These are phyloP conservation scores for Trichomalopsis sarcophagae DNA, from an alignment of 1,140 invertebrate species.

Conservation along the genomic window DNA sequence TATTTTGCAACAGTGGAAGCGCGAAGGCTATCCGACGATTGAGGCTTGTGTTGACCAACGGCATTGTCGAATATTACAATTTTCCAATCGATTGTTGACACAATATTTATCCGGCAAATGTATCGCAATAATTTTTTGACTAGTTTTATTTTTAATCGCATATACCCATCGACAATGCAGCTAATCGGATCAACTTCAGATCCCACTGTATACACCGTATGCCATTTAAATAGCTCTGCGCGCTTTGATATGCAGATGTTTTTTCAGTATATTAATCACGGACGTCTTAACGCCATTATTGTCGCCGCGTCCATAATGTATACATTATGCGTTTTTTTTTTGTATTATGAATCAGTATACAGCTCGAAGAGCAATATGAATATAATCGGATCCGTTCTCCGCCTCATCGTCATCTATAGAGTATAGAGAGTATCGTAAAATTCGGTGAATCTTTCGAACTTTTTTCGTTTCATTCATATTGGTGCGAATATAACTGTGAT, in stretches of 20 bases:
- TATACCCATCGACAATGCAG: background rate
- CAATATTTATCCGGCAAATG: background rate
- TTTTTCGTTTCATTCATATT: background rate
- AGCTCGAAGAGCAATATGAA: background rate
- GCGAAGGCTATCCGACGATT: background rate
- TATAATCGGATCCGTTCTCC: background rate
- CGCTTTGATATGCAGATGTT: conserved; percentile 47
- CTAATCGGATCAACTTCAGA: background rate
- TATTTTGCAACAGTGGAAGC: background rate
- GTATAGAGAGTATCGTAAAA: background rate
- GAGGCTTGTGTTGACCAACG: background rate
- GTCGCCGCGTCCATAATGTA: conserved; percentile 31
- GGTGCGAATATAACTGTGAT: background rate
- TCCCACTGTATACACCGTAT: background rate
- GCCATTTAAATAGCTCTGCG: background rate
- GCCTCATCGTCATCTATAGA: background rate
- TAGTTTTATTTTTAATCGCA: background rate
- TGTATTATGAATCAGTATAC: conserved; percentile 6
- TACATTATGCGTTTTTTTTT: conserved; percentile 3
- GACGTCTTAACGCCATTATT: conserved; percentile 45
- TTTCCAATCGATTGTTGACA: background rate
- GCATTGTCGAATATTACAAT: background rate
- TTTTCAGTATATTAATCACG: conserved; percentile 23
- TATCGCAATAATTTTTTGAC: background rate
- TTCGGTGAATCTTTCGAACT: background rate